A percentile compares a stretch with the other conserved stretches of the same genome.
phyloP scores from a whole-genome alignment of 2,797 vertebrate species.

The Clarias pachynema region DNA sequence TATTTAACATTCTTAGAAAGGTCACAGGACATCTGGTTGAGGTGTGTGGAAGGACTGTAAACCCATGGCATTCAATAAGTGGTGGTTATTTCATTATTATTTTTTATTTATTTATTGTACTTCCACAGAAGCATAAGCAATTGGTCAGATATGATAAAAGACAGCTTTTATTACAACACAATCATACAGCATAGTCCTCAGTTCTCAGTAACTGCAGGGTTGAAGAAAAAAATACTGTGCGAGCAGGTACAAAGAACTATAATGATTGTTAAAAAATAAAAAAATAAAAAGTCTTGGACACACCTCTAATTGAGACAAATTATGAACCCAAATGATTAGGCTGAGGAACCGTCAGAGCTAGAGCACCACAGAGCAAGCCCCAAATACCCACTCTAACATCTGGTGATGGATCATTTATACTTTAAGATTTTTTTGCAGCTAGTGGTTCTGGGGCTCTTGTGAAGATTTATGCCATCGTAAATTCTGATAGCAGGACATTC shows the following conservation, averaged over 20 bases:
- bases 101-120: too few relatives aligned
- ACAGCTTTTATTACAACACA: background rate
- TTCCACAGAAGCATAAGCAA: background rate
- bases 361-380: background rate
- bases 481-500: conserved; percentile 14
- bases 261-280: background rate
- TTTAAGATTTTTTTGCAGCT: conserved; percentile 15
- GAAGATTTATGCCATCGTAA: conserved; percentile 23
- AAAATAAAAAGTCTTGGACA: background rate
- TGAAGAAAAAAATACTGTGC: too few relatives aligned
- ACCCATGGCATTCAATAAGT: background rate
- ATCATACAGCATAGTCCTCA: background rate
- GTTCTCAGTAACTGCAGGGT: background rate
- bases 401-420: conserved; percentile 17
- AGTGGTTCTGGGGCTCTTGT: conserved; percentile 6
- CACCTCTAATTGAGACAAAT: background rate
- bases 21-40: background rate
- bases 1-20: background rate
- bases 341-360: background rate
- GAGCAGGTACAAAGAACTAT: background rate
- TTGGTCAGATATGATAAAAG: background rate
- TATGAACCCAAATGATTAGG: background rate
- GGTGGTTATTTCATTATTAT: too few relatives aligned
- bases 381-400: background rate
- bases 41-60: background rate